Conservation (phyloP, 2,113 vertebrate species). For the Datnioides undecimradiatus region DNA sequence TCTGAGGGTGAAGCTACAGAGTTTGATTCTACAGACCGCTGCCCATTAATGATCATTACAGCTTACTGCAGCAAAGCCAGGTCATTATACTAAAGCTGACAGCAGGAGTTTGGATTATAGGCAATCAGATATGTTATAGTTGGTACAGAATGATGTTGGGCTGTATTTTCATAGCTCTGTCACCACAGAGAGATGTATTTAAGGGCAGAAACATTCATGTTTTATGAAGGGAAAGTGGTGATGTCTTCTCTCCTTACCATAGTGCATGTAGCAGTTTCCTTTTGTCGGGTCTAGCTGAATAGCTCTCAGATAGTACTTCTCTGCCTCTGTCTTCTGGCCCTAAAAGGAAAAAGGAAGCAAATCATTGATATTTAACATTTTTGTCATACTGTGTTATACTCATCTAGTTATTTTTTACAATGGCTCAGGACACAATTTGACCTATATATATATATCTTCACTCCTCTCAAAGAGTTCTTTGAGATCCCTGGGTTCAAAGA, state of each 20-base stretch:
- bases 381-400: background rate
- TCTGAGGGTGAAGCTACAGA: slow-evolving; percentile 25
- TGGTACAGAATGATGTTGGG: background rate
- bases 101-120: slow-evolving; percentile 13
- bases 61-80: slow-evolving; percentile 34
- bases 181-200: background rate
- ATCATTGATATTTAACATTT: background rate
- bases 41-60: slow-evolving; percentile 9
- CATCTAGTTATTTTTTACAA: background rate
- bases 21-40: background rate
- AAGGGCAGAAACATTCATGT: background rate
- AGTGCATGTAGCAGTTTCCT: slow-evolving; percentile 99
- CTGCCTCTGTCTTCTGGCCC: slow-evolving; percentile 93
- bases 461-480: no score
- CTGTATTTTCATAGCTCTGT: background rate
- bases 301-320: slow-evolving; percentile 93
- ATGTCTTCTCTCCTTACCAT: slow-evolving; percentile 85
- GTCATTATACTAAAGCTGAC: slow-evolving; percentile 7
- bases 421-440: background rate
- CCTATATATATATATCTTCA: no score
- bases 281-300: slow-evolving; percentile 94
- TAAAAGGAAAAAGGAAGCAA: slow-evolving; percentile 72
- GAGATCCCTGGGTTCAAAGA: no score
- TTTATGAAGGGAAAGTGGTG: background rate
- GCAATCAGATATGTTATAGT: background rate